Percentiles rank a stretch among this genome's conserved stretches.
These are phyloP conservation scores for Hirtodrosophila histrioides DNA, from an alignment of 2,888 invertebrate genomes.

Conservation along the genomic window DNA sequence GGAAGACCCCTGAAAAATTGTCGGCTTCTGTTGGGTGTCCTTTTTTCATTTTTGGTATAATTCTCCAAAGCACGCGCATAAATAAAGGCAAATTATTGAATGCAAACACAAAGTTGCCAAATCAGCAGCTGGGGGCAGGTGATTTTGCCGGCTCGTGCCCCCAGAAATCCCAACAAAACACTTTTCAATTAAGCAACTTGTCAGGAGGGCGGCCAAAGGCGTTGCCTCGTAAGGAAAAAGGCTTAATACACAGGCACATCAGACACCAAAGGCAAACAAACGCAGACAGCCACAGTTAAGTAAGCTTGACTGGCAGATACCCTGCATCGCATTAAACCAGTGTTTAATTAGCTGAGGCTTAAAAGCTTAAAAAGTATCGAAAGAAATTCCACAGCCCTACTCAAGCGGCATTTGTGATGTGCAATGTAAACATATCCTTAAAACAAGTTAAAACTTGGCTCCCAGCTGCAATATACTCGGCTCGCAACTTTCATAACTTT, in stretches of 20 bases:
- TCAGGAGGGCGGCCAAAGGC: conserved; percentile 51
- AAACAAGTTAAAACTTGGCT: no score
- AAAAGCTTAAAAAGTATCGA: no score
- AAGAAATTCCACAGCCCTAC: no score
- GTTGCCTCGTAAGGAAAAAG: conserved; percentile 46
- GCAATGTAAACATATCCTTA: no score
- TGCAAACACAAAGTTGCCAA: conserved; percentile 55
- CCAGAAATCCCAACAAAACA: conserved; percentile 59
- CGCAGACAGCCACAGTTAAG: neutral
- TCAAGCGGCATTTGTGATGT: no score
- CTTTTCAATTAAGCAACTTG: conserved; percentile 79
- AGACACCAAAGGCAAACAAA: conserved; percentile 26
- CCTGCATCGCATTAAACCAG: conserved; percentile 3
- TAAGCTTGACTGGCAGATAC: conserved; percentile 1
- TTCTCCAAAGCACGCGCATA: conserved; percentile 54
- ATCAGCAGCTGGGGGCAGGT: conserved; percentile 43
- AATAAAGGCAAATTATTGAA: conserved; percentile 73
- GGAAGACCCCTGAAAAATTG: conserved; percentile 69
- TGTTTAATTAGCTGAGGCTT: no score
- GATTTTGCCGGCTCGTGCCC: conserved; percentile 3
- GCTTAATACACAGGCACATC: conserved; percentile 54
- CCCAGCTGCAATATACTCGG: no score
- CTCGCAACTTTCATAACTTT: no score
- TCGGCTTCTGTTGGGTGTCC: conserved; percentile 31
- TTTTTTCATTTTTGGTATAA: conserved; percentile 20